A percentile compares a stretch with the other conserved stretches of the same genome.
Conservation (phyloP, 2,113 vertebrate species). For the Paralichthys olivaceus region DNA sequence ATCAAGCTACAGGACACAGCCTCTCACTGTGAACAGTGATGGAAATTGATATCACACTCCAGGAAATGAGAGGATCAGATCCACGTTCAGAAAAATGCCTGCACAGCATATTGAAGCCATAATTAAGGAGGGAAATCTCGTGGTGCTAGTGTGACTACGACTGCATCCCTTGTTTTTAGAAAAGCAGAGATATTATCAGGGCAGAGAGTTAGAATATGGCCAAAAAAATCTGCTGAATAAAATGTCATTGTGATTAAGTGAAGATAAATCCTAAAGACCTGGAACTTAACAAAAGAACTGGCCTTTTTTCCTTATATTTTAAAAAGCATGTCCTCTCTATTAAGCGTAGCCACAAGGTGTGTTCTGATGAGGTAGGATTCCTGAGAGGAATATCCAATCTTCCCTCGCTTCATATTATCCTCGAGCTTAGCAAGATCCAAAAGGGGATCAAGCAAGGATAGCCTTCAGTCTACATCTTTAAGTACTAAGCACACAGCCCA, state of each 20-base stretch:
- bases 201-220: slow-evolving; percentile 6
- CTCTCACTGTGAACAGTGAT: slow-evolving; percentile 58
- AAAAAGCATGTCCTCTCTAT: slow-evolving; percentile 2
- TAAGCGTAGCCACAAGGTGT: slow-evolving; percentile 44
- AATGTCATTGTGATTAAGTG: not conserved
- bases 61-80: slow-evolving; percentile 65
- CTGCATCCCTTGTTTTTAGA: slow-evolving; percentile 18
- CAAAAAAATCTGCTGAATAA: not conserved
- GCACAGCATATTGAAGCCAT: slow-evolving; percentile 41
- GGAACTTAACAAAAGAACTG: not conserved
- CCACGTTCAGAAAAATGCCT: slow-evolving; percentile 46
- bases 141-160: slow-evolving; percentile 28
- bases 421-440: slow-evolving; percentile 61
- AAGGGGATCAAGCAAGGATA: slow-evolving; percentile 61
- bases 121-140: slow-evolving; percentile 35
- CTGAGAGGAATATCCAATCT: slow-evolving; percentile 56
- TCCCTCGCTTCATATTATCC: slow-evolving; percentile 53
- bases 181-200: slow-evolving; percentile 1
- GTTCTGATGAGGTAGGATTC: slow-evolving; percentile 39
- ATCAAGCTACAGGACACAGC: slow-evolving; percentile 65
- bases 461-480: slow-evolving; percentile 60
- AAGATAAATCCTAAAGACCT: not conserved
- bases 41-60: slow-evolving; percentile 68
- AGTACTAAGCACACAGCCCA: slow-evolving; percentile 52
- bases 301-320: slow-evolving; percentile 2